phyloP scores from a whole-genome alignment of 1,140 invertebrate genomes.

The Anagrus nilaparvatae region DNA sequence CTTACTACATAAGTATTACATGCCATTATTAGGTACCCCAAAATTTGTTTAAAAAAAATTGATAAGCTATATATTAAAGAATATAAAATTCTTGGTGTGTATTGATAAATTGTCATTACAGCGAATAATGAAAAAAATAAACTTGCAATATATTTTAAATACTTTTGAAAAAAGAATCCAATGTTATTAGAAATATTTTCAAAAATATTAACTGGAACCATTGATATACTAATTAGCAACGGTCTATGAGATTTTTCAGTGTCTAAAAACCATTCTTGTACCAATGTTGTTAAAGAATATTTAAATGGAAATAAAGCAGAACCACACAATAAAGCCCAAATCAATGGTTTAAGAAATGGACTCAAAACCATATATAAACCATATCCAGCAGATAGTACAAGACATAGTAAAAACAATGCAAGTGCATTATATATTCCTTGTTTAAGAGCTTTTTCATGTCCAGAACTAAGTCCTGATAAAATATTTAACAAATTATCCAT shows the following conservation, averaged over 20 bases:
- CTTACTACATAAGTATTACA: constrained; percentile 42
- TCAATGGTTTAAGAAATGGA: constrained; percentile 82
- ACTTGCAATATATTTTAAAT: constrained; percentile 47
- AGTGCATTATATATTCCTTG: constrained; percentile 79
- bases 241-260: constrained; percentile 50
- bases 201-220: constrained; percentile 62
- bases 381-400: constrained; percentile 57
- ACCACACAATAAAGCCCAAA: constrained; percentile 90
- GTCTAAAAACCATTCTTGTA: constrained; percentile 61
- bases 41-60: constrained; percentile 29
- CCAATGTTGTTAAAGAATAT: constrained; percentile 54
- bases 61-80: constrained; percentile 39
- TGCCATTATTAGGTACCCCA: constrained; percentile 37
- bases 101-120: constrained; percentile 36
- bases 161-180: constrained; percentile 49
- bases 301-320: constrained; percentile 86
- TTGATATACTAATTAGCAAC: constrained; percentile 55
- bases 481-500: constrained; percentile 40
- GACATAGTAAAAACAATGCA: constrained; percentile 56
- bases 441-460: constrained; percentile 71
- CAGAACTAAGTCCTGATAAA: constrained; percentile 31
- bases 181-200: constrained; percentile 62
- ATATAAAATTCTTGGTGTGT: constrained; percentile 46
- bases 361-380: constrained; percentile 77
- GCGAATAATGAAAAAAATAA: constrained; percentile 24